A percentile compares a stretch with the other conserved stretches of the same genome.
Evolutionary conservation across 2,888 invertebrate species (phyloP).

Genomic region (Thereva nobilitata): DNA sequence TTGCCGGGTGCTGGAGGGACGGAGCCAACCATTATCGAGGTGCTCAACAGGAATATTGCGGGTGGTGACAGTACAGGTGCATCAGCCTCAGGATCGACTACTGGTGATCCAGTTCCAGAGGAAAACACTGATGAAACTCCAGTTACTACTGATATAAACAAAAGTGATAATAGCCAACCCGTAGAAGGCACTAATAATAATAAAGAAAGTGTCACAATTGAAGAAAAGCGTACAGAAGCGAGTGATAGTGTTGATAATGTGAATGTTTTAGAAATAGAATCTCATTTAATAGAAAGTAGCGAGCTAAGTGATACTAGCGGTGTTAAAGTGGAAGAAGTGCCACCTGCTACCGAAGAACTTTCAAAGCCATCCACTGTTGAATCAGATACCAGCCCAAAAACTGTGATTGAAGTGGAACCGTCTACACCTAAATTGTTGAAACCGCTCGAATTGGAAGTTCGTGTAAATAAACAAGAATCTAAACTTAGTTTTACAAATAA

Average conservation of each 20-base stretch:
- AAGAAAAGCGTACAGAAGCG: background rate
- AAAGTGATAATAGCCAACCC: background rate
- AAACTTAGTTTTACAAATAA: slow-evolving; percentile 10
- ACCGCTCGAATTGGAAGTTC: slow-evolving; percentile 48
- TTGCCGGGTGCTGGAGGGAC: slow-evolving; percentile 56
- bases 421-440: slow-evolving; percentile 50
- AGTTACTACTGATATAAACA: slow-evolving; percentile 14
- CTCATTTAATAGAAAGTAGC: slow-evolving; percentile 55
- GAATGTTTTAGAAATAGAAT: slow-evolving; percentile 54
- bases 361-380: slow-evolving; percentile 52
- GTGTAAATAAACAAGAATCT: slow-evolving; percentile 14
- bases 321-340: slow-evolving; percentile 53
- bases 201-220: background rate
- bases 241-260: slow-evolving; percentile 9
- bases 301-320: slow-evolving; percentile 47
- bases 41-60: slow-evolving; percentile 50
- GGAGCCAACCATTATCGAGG: slow-evolving; percentile 55
- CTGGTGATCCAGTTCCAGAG: background rate
- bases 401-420: slow-evolving; percentile 55
- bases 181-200: background rate
- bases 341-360: slow-evolving; percentile 52
- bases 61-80: slow-evolving; percentile 35
- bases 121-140: background rate
- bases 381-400: slow-evolving; percentile 47
- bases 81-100: slow-evolving; percentile 5